phyloP scores from a whole-genome alignment of 2,888 invertebrate species.

The Watsonalla cultraria region DNA sequence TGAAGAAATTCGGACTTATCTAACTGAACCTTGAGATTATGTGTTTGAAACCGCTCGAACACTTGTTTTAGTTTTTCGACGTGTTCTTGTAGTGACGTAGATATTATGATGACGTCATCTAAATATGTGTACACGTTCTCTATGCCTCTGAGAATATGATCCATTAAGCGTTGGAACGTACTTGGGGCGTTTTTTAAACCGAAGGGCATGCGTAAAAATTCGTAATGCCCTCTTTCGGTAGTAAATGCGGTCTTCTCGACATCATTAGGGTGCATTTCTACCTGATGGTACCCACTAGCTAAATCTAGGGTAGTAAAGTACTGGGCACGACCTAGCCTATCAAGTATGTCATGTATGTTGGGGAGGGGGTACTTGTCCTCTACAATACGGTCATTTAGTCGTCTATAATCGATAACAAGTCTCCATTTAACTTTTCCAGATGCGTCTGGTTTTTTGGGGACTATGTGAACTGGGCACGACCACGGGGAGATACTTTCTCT shows the following conservation, averaged over 20 bases:
- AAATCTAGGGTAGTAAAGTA: not conserved
- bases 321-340: not conserved
- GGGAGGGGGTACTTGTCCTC: not conserved
- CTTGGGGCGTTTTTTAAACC: slow-evolving; percentile 1
- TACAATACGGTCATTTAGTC: not conserved
- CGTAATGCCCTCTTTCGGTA: not conserved
- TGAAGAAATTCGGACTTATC: too few species aligned
- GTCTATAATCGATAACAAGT: not conserved
- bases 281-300: not conserved
- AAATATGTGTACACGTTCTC: too few species aligned
- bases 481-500: not conserved
- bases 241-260: not conserved
- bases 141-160: not conserved
- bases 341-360: not conserved
- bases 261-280: not conserved
- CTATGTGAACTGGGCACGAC: not conserved
- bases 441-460: not conserved
- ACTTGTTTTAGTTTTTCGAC: too few species aligned
- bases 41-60: too few species aligned
- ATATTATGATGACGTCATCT: too few species aligned
- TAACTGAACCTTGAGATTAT: too few species aligned
- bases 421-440: not conserved
- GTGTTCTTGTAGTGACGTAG: too few species aligned
- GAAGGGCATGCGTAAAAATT: slow-evolving; percentile 6
- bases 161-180: not conserved